Evolutionary conservation across 1,140 invertebrate species (phyloP).

Genomic region (Drosophila funebris): DNA sequence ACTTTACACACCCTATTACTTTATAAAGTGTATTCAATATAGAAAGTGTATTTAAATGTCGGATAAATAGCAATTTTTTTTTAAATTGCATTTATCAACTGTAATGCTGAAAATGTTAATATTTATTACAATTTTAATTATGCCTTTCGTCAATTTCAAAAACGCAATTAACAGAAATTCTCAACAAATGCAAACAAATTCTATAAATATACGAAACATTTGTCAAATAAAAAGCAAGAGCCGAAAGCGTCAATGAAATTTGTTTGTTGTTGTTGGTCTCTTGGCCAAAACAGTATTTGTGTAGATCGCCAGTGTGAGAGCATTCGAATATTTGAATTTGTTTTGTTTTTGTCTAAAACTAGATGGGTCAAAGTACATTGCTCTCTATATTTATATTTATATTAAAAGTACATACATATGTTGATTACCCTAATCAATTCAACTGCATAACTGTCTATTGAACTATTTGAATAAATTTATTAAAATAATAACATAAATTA

Average conservation of each 20-base stretch:
- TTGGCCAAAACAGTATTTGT: constrained; percentile 3
- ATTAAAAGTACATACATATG: too few relatives aligned
- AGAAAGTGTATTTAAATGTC: not conserved
- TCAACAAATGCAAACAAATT: constrained; percentile 15
- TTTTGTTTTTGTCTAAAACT: not conserved
- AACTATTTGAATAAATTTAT: too few relatives aligned
- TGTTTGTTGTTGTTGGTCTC: constrained; percentile 13
- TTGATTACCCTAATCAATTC: too few relatives aligned
- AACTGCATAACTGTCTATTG: too few relatives aligned
- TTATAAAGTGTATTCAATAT: too few relatives aligned
- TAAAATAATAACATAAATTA: too few relatives aligned
- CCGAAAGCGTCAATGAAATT: constrained; percentile 4
- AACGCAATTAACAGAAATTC: constrained; percentile 10
- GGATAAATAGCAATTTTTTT: not conserved
- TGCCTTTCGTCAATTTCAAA: constrained; percentile 7
- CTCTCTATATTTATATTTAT: not conserved
- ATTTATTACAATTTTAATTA: constrained; percentile 3
- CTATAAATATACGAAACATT: constrained; percentile 22
- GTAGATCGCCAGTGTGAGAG: not conserved
- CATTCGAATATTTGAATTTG: constrained; percentile 10
- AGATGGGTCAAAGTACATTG: constrained; percentile 32
- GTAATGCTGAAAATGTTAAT: not conserved
- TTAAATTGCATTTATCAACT: not conserved
- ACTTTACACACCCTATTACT: too few relatives aligned
- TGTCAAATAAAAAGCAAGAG: constrained; percentile 20